Base-by-base conservation (phyloP, 2,113 vertebrate species). In the Sakesphorus luctuosus region DNA sequence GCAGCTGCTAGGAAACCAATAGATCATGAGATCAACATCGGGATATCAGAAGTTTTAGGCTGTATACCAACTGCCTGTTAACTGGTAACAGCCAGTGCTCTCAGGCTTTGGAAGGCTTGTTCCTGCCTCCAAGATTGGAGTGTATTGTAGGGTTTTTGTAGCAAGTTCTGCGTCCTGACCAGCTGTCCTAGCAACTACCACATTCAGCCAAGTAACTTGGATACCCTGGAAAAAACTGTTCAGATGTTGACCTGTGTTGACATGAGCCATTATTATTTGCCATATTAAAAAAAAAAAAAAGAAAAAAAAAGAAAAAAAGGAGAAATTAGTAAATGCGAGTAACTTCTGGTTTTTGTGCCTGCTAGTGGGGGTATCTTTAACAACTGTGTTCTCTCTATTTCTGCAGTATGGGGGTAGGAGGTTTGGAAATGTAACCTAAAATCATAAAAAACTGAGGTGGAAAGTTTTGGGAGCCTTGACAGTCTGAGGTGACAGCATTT, bases 1-100 rank as follows among this genome's bases (percentile, higher is more conserved):
- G 18, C 62, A 91, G 90, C 87, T 95, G 91, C 58, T 87, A 67
- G 82, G 69, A 87, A 94, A 91, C 52, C 44, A 33, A 58, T 3
- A 72, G 82, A 59, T 91, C 17, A 31, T 61, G 74, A 93, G 78
- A 85, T 85, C 71, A 94, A 10, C 36, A 36, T 91, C 84, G 90
- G 16, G 58, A 18, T 87, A 83, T 69, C 66, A 68, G 69, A 74
- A 89, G 58, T 29, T 5, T 38, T 85, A 72, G 94, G 71, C 67
- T 53, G 49, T 67, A 79, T 56, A 58, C 84, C 82, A 92, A 62
- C 87, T 40, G 76, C 73, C 52, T 93, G 69, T 4, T 10, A 82
- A 38, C 65, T 77, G 65, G 80, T 1, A 1, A 52, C 74, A 81
- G 46, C 29, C 61, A 43, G 56, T 17, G 66, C 13, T 1, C 49